Evolutionary conservation across 1,140 invertebrate species (phyloP).

Genomic region (Drosophila insularis): DNA sequence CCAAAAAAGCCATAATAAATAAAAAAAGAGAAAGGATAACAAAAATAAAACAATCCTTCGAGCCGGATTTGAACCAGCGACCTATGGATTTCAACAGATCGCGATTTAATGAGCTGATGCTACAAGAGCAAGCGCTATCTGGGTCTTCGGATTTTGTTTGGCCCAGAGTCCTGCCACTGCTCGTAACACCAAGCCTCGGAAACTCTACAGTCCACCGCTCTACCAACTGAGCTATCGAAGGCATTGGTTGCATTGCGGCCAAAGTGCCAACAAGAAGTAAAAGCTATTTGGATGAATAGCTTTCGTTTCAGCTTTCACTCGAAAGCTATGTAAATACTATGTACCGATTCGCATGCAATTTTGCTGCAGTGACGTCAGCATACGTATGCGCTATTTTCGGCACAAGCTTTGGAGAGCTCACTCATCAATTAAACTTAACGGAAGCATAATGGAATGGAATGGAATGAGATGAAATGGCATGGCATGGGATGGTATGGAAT

Average conservation of each 20-base stretch:
- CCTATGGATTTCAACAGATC: conserved; percentile 85
- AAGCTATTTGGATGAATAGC: conserved; percentile 15
- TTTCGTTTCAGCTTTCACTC: conserved; percentile 63
- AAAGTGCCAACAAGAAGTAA: conserved; percentile 22
- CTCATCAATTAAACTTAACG: conserved; percentile 17
- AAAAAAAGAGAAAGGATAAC: conserved; percentile 27
- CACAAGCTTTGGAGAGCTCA: conserved; percentile 21
- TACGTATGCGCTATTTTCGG: conserved; percentile 54
- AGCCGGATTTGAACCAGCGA: conserved; percentile 89
- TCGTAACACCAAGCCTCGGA: conserved; percentile 57
- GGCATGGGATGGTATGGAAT: too few species aligned
- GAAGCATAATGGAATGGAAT: too few species aligned
- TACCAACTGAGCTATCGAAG: conserved; percentile 94
- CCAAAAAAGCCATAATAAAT: neutral
- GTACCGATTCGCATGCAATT: conserved; percentile 6
- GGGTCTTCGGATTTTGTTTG: conserved; percentile 47
- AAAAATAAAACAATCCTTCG: conserved; percentile 83
- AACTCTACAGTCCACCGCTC: conserved; percentile 92
- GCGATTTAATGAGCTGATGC: conserved; percentile 52
- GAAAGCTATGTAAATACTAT: conserved; percentile 48
- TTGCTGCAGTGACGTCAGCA: conserved; percentile 35
- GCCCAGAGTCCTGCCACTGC: conserved; percentile 54
- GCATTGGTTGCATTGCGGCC: conserved; percentile 59
- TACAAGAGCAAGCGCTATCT: conserved; percentile 58
- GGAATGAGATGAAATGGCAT: neutral